Evolutionary conservation across 2,888 invertebrate species (phyloP).

Genomic region (Agrochola lota): DNA sequence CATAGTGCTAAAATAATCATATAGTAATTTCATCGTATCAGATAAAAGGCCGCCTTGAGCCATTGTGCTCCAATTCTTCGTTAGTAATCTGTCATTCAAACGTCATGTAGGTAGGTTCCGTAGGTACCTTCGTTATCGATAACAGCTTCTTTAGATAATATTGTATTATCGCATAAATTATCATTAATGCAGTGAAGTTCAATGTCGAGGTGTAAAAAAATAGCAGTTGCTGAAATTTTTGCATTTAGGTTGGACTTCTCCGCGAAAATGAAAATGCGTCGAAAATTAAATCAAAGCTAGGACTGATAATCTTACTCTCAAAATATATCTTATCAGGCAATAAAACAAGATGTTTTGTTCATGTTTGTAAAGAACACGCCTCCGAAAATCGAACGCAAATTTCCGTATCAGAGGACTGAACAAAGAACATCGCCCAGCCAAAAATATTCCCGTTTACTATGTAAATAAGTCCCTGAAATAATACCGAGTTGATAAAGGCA

Average conservation of each 20-base stretch:
- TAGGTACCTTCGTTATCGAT: slow-evolving; percentile 17
- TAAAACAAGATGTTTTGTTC: slow-evolving; percentile 19
- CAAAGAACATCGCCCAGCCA: slow-evolving; percentile 57
- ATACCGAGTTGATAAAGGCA: slow-evolving; percentile 2
- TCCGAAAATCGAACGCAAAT: slow-evolving; percentile 22
- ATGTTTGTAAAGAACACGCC: slow-evolving; percentile 5
- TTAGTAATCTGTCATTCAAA: slow-evolving; percentile 52
- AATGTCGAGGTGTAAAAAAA: slow-evolving; percentile 42
- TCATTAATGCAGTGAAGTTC: slow-evolving; percentile 53
- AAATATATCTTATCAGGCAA: background rate
- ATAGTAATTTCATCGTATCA: slow-evolving; percentile 50
- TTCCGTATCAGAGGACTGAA: slow-evolving; percentile 39
- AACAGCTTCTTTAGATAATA: slow-evolving; percentile 36
- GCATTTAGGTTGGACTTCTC: too few relatives aligned
- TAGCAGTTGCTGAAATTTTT: background rate
- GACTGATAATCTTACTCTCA: background rate
- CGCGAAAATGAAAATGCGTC: background rate
- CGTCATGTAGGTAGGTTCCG: slow-evolving; percentile 8
- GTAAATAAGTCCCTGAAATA: slow-evolving; percentile 31
- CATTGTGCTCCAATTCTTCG: slow-evolving; percentile 47
- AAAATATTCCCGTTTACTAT: slow-evolving; percentile 45
- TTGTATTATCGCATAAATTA: slow-evolving; percentile 39
- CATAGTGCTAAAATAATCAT: slow-evolving; percentile 39
- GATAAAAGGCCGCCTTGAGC: slow-evolving; percentile 59
- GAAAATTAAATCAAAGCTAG: background rate